Evolutionary conservation across 1,140 invertebrate genomes (phyloP).

Genomic region (Tetragonula clypearis): DNA sequence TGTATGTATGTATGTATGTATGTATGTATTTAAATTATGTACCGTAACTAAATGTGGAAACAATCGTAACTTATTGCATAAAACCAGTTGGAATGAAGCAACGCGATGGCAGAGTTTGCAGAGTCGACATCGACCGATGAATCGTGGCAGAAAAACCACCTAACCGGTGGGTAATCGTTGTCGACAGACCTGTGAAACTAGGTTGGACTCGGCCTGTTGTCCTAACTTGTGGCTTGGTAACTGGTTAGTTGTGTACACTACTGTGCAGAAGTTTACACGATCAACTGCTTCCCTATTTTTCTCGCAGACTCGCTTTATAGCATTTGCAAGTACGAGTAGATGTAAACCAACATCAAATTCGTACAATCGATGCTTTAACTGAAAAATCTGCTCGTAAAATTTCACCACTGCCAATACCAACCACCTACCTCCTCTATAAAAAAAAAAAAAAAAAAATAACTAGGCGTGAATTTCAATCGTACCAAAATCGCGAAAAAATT

Average conservation of each 20-base stretch:
- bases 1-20: background rate
- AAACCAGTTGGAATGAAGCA: background rate
- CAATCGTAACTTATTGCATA: slow-evolving; percentile 3
- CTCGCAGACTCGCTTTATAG: background rate
- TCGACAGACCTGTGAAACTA: background rate
- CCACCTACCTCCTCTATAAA: too few species aligned
- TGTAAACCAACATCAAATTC: too few species aligned
- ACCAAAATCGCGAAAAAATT: too few species aligned
- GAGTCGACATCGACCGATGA: background rate
- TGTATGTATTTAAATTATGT: background rate
- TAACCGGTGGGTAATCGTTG: background rate
- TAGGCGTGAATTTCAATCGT: too few species aligned
- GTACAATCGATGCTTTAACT: too few species aligned
- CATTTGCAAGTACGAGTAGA: too few species aligned
- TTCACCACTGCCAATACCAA: too few species aligned
- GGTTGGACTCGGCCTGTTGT: background rate
- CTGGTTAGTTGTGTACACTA: background rate
- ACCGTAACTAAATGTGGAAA: background rate
- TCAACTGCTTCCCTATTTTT: background rate
- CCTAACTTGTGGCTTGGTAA: background rate
- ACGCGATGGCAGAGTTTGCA: background rate
- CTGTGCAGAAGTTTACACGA: background rate
- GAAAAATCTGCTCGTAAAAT: too few species aligned
- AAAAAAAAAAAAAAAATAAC: too few species aligned
- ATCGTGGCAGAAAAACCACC: background rate